These are phyloP conservation scores for Danaus melanippus DNA, from an alignment of 1,140 invertebrate species.

Conservation along the genomic window DNA sequence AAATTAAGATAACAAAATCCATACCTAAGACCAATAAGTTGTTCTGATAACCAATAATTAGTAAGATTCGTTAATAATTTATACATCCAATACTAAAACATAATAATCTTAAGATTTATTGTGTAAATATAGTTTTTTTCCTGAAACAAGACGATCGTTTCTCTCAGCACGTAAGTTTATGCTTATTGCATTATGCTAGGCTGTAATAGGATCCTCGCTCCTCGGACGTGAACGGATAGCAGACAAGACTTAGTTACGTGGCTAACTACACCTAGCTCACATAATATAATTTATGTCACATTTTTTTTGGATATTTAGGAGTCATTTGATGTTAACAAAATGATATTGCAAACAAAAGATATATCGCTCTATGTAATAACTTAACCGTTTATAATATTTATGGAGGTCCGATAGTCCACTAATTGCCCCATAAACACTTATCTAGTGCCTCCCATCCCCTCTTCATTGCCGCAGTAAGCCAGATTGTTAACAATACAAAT, in stretches of 20 bases:
- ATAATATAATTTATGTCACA: slow-evolving; percentile 1
- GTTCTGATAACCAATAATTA: too few relatives aligned
- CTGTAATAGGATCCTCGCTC: slow-evolving; percentile 9
- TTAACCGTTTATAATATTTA: slow-evolving; percentile 46
- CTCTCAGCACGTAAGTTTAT: slow-evolving; percentile 6
- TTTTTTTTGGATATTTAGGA: background rate
- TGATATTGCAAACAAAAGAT: background rate
- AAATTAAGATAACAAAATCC: too few relatives aligned
- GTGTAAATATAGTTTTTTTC: too few relatives aligned
- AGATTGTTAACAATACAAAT: slow-evolving; percentile 45
- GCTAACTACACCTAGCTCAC: background rate
- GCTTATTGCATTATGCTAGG: slow-evolving; percentile 14
- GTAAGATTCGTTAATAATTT: too few relatives aligned
- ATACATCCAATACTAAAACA: too few relatives aligned
- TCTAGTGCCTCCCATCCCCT: slow-evolving; percentile 43
- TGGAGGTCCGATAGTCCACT: slow-evolving; percentile 40
- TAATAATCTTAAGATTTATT: too few relatives aligned
- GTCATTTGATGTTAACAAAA: too few relatives aligned
- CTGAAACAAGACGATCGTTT: background rate
- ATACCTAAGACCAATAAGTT: too few relatives aligned
- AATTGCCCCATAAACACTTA: slow-evolving; percentile 65
- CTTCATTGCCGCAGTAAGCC: slow-evolving; percentile 33
- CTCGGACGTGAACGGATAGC: slow-evolving; percentile 3
- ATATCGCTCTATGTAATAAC: slow-evolving; percentile 22
- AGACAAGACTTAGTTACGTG: slow-evolving; percentile 1